Base-by-base conservation (phyloP, 2,113 vertebrate genomes). In the Marmota flaviventris region DNA sequence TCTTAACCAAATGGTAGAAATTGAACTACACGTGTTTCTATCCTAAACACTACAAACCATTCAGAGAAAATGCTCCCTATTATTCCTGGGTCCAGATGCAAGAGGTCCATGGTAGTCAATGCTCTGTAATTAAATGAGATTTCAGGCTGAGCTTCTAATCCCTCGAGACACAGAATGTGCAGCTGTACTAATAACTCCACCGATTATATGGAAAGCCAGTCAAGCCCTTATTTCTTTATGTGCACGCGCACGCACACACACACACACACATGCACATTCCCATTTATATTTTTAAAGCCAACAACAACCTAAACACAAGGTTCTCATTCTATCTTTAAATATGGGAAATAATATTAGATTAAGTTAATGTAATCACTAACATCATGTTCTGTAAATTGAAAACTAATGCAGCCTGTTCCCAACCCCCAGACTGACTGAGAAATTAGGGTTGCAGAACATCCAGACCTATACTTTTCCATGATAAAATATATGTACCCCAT, bases 291-390 rank as follows among this genome's bases (percentile, higher is more conserved):
- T 97, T 95, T 97, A 94, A 97, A 96, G 95, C 96, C 96, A 97
- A 97, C 94, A 97, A 96, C 96, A 98, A 97, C 95, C 88, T 83
- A 97, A 97, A 97, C 97, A 97, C 96, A 96, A 97, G 97, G 97
- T 97, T 98, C 96, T 97, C 96, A 98, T 98, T 98, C 95, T 88
- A 82, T 81, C 94, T 95, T 97, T 97, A 97, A 97, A 97, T 97
- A 97, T 97, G 97, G 95, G 96, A 98, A 98, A 96, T 97, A 98
- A 92, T 97, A 98, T 98, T 97, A 97, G 97, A 98, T 98, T 98
- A 98, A 97, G 96, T 97, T 97, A 97, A 97, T 97, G 77, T 96
- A 97, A 98, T 98, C 97, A 93, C 96, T 96, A 98, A 97, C 97
- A 97, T 97, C 95, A 96, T 98, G 97, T 97, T 98, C 96, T 29